These are phyloP conservation scores for Trachelipus rathkii DNA, from an alignment of 1,140 invertebrate species.

Conservation along the genomic window DNA sequence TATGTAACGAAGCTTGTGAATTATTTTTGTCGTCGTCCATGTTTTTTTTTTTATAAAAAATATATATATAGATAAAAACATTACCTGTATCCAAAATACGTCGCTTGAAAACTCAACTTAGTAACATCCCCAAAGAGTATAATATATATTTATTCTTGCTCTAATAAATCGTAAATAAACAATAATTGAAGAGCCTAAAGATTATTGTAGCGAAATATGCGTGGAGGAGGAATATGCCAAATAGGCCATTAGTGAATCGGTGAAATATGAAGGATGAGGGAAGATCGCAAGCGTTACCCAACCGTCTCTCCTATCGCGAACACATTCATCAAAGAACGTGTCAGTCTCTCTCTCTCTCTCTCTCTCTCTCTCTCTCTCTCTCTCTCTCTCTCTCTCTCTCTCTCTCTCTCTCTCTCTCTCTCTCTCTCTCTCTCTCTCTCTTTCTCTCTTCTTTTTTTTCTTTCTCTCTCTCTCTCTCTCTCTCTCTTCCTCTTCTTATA, in stretches of 20 bases:
- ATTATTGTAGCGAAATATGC: not conserved
- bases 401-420: not conserved
- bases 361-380: not conserved
- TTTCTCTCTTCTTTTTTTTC: not conserved
- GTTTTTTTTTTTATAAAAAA: too few relatives aligned
- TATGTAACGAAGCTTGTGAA: too few relatives aligned
- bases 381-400: not conserved
- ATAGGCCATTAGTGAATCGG: constrained; percentile 2
- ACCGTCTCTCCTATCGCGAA: not conserved
- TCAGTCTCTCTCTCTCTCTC: constrained; percentile 6
- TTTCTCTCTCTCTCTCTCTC: not conserved
- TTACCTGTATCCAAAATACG: too few relatives aligned
- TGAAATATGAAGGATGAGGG: constrained; percentile 5
- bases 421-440: not conserved
- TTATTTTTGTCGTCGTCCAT: too few relatives aligned
- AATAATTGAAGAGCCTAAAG: too few relatives aligned
- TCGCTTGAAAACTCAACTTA: too few relatives aligned
- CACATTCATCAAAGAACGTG: not conserved
- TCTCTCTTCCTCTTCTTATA: not conserved
- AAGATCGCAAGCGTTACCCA: not conserved
- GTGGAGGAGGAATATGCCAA: constrained; percentile 1
- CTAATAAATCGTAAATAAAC: too few relatives aligned
- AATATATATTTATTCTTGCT: too few relatives aligned
- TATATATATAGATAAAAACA: too few relatives aligned
- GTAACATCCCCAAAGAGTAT: too few relatives aligned